Evolutionary conservation across 2,113 vertebrate species (phyloP), one percentile per base, ranked within the genome.

Genomic region (Gobiocypris rarus): DNA sequence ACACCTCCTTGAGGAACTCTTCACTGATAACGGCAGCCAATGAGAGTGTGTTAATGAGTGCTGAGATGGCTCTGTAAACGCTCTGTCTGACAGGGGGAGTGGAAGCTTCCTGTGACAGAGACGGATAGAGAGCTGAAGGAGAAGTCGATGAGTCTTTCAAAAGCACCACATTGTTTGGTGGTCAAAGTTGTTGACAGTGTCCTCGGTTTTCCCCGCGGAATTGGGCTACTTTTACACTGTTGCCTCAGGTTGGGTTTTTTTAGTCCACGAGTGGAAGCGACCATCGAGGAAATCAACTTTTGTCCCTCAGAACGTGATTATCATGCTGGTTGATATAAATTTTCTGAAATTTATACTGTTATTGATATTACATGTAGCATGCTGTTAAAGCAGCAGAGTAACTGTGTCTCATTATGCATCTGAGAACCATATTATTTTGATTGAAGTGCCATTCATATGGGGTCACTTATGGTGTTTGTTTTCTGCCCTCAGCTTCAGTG

Each of bases 401-500:
- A 48, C 69, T 24, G 41, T 73, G 45, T 31, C 7, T 48, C 73
- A 17, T 52, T 24, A 75, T 75, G 43, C 73, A 48, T 28, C 10
- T 10, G 45, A 52, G 48, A 73, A 45, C 10, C n/a, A 9, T 73
- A 45, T 19, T 52, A 24, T 75, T 75, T 48, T 75, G 45, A 28
- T 45, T 8, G 4, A 45, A 73, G 48, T 52, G 73, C 26, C 24
- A 15, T 52, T 75, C 70, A 50, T 74, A 75, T 26, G 71, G 71
- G 45, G 71, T 75, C 71, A 75, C 24, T 69, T 34, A 34, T 19
- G 34, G 67, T 70, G 67, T 41, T 70, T n/a, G 65, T 50, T 75
- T 50, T 52, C 73, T 75, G 73, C 73, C 73, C 48, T 45, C 38
- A 45, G 69, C 69, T 24, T 52, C 48, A 52, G 73, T 5, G 24